Percentiles rank a stretch among this genome's conserved stretches.
Evolutionary conservation across 2,888 invertebrate species (phyloP).

Genomic region (Drosophila greeni): DNA sequence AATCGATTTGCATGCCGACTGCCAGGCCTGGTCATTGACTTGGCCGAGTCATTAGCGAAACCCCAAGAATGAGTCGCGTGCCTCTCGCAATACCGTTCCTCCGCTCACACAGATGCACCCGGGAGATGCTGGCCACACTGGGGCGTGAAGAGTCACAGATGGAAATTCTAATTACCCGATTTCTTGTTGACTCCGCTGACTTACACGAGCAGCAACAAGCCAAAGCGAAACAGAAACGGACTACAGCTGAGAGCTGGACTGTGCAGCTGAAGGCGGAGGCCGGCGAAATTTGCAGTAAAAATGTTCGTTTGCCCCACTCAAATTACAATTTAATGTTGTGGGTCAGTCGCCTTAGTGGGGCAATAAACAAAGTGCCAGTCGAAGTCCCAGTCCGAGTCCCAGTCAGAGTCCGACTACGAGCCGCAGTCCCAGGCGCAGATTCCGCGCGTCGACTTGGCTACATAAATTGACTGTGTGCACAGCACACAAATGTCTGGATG

Average conservation of each 20-base stretch:
- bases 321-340: constrained; percentile 73
- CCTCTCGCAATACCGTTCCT: constrained; percentile 48
- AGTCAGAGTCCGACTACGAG: constrained; percentile 41
- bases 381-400: constrained; percentile 33
- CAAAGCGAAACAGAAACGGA: constrained; percentile 7
- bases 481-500: constrained; percentile 61
- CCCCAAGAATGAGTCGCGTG: constrained; percentile 41
- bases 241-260: background rate
- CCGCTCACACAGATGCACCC: constrained; percentile 20
- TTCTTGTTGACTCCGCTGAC: constrained; percentile 39
- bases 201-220: constrained; percentile 41
- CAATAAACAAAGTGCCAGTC: constrained; percentile 65
- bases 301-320: constrained; percentile 71
- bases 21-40: constrained; percentile 56
- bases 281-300: constrained; percentile 58
- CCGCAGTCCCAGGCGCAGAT: constrained; percentile 29
- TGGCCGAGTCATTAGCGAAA: constrained; percentile 33
- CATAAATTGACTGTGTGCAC: constrained; percentile 59
- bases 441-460: constrained; percentile 38
- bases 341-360: constrained; percentile 70
- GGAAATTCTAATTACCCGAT: constrained; percentile 61
- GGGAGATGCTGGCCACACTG: constrained; percentile 35
- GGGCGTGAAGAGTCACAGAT: constrained; percentile 63
- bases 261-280: constrained; percentile 16
- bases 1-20: constrained; percentile 66